These are phyloP conservation scores for Gila robusta DNA, from an alignment of 2,797 vertebrate species.

Conservation along the genomic window DNA sequence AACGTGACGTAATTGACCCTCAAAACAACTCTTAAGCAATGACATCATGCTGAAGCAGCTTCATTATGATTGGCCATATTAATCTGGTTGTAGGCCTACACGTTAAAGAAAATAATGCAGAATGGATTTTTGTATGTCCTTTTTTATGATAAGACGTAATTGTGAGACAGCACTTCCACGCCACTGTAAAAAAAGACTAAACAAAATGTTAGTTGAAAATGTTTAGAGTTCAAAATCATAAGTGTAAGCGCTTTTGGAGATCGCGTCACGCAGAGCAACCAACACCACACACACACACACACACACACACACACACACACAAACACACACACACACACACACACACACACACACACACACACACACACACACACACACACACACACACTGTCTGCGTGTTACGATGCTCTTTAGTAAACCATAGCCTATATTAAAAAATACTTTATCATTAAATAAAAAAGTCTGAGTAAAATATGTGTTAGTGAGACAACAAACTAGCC, in stretches of 20 bases:
- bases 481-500: neutral
- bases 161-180: neutral
- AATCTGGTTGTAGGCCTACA: constrained; percentile 13
- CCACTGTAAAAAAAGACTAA: neutral
- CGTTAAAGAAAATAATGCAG: neutral
- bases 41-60: constrained; percentile 35
- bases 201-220: neutral
- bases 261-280: neutral
- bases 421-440: neutral
- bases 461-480: neutral
- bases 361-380: constrained; percentile 1
- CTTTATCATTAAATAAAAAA: neutral
- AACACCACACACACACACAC: no score
- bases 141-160: neutral
- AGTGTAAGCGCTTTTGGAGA: neutral
- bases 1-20: constrained; percentile 12
- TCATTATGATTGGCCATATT: constrained; percentile 34
- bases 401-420: neutral
- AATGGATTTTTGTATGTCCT: neutral
- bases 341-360: neutral
- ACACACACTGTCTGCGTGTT: neutral
- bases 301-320: no score
- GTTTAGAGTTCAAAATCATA: neutral
- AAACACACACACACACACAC: no score
- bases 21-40: neutral